Evolutionary conservation across 1,140 invertebrate species (phyloP).

Genomic region (Zaprionus gabonicus): DNA sequence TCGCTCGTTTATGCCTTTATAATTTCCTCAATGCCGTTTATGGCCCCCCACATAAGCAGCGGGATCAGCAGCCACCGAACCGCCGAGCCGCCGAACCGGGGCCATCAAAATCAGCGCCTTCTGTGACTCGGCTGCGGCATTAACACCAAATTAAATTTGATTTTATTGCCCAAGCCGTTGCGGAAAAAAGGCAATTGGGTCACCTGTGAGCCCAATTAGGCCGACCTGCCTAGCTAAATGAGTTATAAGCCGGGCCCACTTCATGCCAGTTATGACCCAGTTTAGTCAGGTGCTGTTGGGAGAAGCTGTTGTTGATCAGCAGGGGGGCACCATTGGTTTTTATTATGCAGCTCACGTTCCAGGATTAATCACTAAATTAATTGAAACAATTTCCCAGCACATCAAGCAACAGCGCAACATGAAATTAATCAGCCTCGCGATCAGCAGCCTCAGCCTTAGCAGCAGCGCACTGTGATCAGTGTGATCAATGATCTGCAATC

Average conservation of each 20-base stretch:
- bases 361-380: conserved; percentile 82
- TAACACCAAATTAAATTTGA: conserved; percentile 76
- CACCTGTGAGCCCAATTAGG: conserved; percentile 50
- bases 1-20: conserved; percentile 69
- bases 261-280: conserved; percentile 68
- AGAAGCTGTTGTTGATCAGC: background rate
- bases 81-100: conserved; percentile 23
- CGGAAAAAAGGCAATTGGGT: conserved; percentile 69
- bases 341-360: conserved; percentile 63
- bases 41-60: conserved; percentile 38
- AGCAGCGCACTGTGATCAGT: conserved; percentile 27
- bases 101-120: conserved; percentile 73
- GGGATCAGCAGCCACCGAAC: conserved; percentile 12
- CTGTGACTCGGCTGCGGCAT: conserved; percentile 58
- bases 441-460: conserved; percentile 14
- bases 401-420: conserved; percentile 65
- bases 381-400: conserved; percentile 78
- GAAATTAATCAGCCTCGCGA: conserved; percentile 70
- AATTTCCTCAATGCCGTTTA: conserved; percentile 78
- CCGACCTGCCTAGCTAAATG: conserved; percentile 44
- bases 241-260: conserved; percentile 53
- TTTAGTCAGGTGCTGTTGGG: conserved; percentile 34
- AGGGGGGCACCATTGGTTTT: conserved; percentile 6
- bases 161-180: conserved; percentile 46
- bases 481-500: conserved; percentile 35